Evolutionary conservation across 2,888 invertebrate species (phyloP).

Genomic region (Sipha maydis): DNA sequence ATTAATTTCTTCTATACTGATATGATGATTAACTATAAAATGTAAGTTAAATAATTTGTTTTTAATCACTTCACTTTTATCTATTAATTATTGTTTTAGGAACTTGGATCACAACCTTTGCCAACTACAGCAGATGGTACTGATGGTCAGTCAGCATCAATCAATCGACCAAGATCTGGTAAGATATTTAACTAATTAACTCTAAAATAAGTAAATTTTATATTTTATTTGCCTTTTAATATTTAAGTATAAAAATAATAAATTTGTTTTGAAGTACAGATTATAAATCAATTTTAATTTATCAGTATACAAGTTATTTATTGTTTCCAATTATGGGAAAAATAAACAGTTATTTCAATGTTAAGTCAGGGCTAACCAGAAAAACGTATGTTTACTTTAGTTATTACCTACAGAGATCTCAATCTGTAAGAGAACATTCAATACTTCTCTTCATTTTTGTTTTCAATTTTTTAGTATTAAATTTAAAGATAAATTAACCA

Average conservation of each 20-base stretch:
- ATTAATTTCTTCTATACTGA: background rate
- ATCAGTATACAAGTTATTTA: conserved; percentile 6
- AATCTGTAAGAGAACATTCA: background rate
- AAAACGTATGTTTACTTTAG: conserved; percentile 27
- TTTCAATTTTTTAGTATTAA: background rate
- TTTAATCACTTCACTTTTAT: conserved; percentile 53
- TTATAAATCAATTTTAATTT: conserved; percentile 14
- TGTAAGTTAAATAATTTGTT: background rate
- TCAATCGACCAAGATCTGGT: conserved; percentile 74
- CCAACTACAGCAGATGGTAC: conserved; percentile 72
- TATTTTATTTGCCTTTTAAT: background rate
- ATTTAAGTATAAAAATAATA: background rate
- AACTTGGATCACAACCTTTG: conserved; percentile 74
- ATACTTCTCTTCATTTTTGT: background rate
- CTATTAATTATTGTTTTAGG: conserved; percentile 68
- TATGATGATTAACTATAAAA: background rate
- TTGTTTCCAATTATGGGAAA: conserved; percentile 35
- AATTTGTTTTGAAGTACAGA: background rate
- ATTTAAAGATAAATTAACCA: background rate
- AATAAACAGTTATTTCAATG: conserved; percentile 46
- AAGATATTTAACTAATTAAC: conserved; percentile 66
- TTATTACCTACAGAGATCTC: background rate
- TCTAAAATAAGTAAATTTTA: background rate
- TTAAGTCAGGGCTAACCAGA: conserved; percentile 56
- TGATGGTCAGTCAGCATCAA: conserved; percentile 64